Percentiles rank a stretch among this genome's conserved stretches.
Conservation (phyloP, 2,888 invertebrate species). For the Aphidoletes aphidimyza region DNA sequence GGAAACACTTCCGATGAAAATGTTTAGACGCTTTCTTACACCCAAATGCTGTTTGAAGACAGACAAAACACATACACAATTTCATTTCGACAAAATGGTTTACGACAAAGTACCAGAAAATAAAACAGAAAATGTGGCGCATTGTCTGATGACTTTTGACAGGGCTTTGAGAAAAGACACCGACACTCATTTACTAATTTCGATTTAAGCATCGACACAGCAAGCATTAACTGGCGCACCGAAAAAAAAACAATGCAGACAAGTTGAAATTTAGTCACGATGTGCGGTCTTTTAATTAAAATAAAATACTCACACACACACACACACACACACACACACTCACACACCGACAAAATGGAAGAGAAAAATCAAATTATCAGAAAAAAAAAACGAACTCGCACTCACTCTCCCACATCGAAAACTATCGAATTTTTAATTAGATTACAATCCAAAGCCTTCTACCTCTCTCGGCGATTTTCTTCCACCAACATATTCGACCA, state of each 20-base stretch:
- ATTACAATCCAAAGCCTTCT: neutral
- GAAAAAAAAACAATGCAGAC: neutral
- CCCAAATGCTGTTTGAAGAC: neutral
- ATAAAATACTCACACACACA: no score
- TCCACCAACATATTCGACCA: no score
- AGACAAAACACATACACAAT: neutral
- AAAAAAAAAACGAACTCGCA: neutral
- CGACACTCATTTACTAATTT: no score
- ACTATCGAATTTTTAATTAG: slow-evolving; percentile 11
- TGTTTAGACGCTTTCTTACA: neutral
- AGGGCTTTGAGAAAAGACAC: no score
- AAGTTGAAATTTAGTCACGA: neutral
- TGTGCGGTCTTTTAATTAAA: slow-evolving; percentile 47
- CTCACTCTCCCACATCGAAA: slow-evolving; percentile 36
- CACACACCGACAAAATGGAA: no score
- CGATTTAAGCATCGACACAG: no score
- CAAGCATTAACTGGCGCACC: neutral
- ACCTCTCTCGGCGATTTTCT: no score
- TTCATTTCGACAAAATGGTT: neutral
- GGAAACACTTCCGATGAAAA: slow-evolving; percentile 35
- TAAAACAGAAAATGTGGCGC: no score
- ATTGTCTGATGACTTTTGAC: no score
- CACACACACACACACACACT: no score
- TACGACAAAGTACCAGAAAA: no score
- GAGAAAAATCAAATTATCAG: neutral